These are phyloP conservation scores for Protonemura montana DNA, from an alignment of 2,888 invertebrate species.

Conservation along the genomic window DNA sequence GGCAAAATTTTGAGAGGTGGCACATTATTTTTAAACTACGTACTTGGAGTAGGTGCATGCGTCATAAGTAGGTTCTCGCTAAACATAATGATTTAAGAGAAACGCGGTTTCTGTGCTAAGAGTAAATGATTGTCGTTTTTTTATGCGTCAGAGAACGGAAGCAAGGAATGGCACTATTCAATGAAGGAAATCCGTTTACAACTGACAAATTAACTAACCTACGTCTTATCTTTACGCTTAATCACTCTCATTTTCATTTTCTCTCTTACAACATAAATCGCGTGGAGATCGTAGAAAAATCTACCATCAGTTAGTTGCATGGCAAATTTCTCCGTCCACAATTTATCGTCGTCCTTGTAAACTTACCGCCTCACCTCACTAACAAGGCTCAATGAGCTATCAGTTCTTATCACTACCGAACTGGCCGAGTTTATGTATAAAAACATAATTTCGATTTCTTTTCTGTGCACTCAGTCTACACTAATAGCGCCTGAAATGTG, in stretches of 20 bases:
- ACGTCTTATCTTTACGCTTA: neutral
- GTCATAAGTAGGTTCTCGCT: neutral
- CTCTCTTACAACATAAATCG: neutral
- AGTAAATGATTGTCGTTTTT: neutral
- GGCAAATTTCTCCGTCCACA: neutral
- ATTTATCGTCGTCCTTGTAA: neutral
- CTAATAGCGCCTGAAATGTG: neutral
- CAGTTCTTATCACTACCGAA: neutral
- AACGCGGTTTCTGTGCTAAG: neutral
- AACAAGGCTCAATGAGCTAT: neutral
- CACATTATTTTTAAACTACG: neutral
- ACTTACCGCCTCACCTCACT: neutral
- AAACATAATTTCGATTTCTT: neutral
- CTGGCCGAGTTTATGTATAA: neutral
- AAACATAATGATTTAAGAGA: neutral
- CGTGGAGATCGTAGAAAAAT: too few species aligned
- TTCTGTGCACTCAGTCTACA: neutral
- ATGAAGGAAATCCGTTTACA: neutral
- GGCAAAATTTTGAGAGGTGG: neutral
- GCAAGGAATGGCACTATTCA: neutral
- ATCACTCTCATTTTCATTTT: neutral
- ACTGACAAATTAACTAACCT: neutral
- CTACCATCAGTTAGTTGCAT: neutral
- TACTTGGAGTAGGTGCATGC: neutral
- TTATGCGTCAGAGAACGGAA: neutral